These are phyloP conservation scores for Pasiphila rectangulata DNA, from an alignment of 2,888 invertebrate genomes.

Conservation along the genomic window DNA sequence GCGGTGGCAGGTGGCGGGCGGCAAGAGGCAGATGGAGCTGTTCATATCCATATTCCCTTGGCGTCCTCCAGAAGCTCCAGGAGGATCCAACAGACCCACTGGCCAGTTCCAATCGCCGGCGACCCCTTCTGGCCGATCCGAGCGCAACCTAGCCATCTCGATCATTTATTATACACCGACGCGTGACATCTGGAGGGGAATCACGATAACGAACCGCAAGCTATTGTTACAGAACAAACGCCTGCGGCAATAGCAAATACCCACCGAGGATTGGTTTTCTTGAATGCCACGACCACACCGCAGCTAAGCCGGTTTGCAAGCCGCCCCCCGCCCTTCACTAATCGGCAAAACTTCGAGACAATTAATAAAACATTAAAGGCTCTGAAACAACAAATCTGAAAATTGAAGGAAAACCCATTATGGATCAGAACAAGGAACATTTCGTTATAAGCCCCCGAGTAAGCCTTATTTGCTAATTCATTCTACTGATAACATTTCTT, in stretches of 20 bases:
- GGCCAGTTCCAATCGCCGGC: too few species aligned
- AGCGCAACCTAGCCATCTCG: too few species aligned
- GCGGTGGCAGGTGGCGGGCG: too few species aligned
- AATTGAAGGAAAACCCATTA: conserved; percentile 15
- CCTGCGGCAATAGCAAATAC: too few species aligned
- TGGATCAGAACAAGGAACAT: conserved; percentile 1
- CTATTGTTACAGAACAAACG: background rate
- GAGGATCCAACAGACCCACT: too few species aligned
- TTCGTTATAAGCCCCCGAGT: background rate
- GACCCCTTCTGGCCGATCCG: too few species aligned
- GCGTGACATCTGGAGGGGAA: too few species aligned
- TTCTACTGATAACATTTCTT: background rate
- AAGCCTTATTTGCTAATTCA: background rate
- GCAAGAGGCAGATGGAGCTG: too few species aligned
- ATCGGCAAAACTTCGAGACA: background rate
- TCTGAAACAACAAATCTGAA: conserved; percentile 2
- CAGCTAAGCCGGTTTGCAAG: background rate
- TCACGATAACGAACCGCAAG: too few species aligned
- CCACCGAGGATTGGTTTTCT: background rate
- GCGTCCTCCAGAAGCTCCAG: too few species aligned
- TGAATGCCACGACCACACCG: background rate
- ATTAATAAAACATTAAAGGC: conserved; percentile 2
- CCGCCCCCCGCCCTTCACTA: background rate
- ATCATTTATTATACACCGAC: too few species aligned
- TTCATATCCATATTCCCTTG: too few species aligned